Conservation (phyloP, 2,113 vertebrate species). For the Grus americana region DNA sequence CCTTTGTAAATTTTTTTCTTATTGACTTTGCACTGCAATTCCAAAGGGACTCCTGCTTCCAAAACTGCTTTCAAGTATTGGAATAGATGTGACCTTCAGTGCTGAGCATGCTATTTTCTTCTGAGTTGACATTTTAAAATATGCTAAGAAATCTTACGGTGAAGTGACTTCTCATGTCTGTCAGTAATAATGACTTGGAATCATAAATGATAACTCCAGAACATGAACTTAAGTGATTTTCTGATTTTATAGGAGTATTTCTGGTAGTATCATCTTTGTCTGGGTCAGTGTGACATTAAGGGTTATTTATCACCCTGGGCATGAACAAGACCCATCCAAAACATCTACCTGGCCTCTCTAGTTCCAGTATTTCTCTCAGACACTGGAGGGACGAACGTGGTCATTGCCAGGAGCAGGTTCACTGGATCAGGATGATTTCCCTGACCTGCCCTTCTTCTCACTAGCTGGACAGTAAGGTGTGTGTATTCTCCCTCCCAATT, state of each 20-base stretch:
- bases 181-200: not conserved
- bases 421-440: not conserved
- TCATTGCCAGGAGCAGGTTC: not conserved
- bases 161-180: not conserved
- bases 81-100: not conserved
- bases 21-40: not conserved
- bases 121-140: not conserved
- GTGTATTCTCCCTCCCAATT: not conserved
- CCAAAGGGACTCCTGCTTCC: not conserved
- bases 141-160: not conserved
- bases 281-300: not conserved
- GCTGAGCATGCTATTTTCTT: not conserved
- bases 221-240: not conserved
- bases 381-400: rapidly evolving
- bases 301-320: not conserved
- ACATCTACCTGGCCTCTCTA: not conserved
- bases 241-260: not conserved
- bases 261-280: not conserved
- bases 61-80: not conserved
- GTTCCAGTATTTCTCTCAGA: not conserved
- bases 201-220: not conserved
- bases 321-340: not conserved
- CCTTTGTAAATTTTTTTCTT: not conserved
- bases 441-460: not conserved
- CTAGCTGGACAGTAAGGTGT: not conserved